Base-by-base conservation (phyloP, 2,888 invertebrate genomes). In the Hofmannophila pseudospretella region DNA sequence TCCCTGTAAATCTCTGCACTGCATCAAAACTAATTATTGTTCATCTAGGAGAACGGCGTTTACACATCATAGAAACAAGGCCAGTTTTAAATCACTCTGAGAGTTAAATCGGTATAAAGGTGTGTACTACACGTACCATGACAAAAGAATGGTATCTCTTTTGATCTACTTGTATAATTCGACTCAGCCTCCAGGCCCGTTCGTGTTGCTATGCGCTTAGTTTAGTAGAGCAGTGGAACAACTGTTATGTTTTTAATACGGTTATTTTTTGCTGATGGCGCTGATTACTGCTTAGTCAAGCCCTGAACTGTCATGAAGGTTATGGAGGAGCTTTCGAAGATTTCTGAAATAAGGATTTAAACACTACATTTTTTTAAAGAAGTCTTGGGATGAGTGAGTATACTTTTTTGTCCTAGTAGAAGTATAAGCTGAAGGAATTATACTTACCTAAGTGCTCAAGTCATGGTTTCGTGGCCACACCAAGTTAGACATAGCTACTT, bases 211-310 rank as follows among this genome's bases (percentile, higher is more conserved):
- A 68, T 61, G 67, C 63, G 68, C 63, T 81, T 70, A 71, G 77
- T 58, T 81, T 70, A 70, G 78, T 84, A 56, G 80, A 81, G 53
- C 64, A 81, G 77, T 85, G 55, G 80, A 74, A 45, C 82, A 69
- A 79, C 82, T 65, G 81, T 84, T 84, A 82, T 72, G 58, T 77
- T 71, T 75, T 76, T 78, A 73, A 73, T 79, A 78, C 80, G 78
- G 79, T 81, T 78, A 76, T 69, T 79, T 76, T 79, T 78, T 63
- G 57, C 58, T 65, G 68, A 64, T 71, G 69, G 65, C 65, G 63
- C 66, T 71, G 60, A 72, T 78, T 60, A 64, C 58, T 58, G 47
- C 36, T 54, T 56, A 53, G 58, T 47, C 59, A 48, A 60, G 71
- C 77, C 81, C 78, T 79, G 73, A 14, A 30, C 7, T 14, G 4